These are phyloP conservation scores for Lonchura striata DNA, from an alignment of 2,113 vertebrate species.

Conservation along the genomic window DNA sequence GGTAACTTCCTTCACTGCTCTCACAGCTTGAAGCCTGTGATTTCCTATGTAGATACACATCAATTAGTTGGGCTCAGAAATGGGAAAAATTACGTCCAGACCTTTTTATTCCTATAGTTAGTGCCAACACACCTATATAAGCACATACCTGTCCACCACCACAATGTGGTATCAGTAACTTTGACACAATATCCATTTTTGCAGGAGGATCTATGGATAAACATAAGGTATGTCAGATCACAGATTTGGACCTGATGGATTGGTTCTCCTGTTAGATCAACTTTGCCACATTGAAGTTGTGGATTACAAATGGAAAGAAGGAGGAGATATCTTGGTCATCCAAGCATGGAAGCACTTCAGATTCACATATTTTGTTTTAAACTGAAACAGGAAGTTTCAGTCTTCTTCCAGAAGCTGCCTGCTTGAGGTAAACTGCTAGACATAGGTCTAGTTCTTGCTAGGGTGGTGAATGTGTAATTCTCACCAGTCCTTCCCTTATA, in stretches of 20 bases:
- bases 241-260: background rate
- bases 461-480: background rate
- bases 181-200: background rate
- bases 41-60: background rate
- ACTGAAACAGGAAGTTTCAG: background rate
- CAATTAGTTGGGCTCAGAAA: background rate
- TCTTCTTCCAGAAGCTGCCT: background rate
- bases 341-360: background rate
- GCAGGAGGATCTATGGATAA: background rate
- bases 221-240: background rate
- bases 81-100: background rate
- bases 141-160: background rate
- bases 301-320: background rate
- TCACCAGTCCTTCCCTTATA: background rate
- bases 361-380: background rate
- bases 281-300: background rate
- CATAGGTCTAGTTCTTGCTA: background rate
- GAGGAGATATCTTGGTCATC: background rate
- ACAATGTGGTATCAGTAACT: background rate
- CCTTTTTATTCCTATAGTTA: background rate
- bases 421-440: background rate
- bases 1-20: background rate
- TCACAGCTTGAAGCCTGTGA: background rate
- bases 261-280: background rate
- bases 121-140: background rate